These are phyloP conservation scores for Pantherophis guttatus DNA, from an alignment of 2,113 vertebrate genomes.

Conservation along the genomic window DNA sequence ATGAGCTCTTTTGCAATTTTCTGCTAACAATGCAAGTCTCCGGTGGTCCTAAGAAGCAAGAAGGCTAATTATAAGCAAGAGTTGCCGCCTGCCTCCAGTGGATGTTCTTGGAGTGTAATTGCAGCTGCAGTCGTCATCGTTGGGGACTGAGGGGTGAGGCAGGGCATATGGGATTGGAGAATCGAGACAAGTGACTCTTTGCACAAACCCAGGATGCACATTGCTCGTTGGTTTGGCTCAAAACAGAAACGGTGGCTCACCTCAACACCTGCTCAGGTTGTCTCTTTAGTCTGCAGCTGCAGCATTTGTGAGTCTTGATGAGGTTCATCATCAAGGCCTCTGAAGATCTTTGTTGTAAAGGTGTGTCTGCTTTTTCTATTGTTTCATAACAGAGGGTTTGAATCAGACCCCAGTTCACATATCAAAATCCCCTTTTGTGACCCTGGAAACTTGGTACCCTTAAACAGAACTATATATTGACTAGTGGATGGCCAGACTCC, in stretches of 20 bases:
- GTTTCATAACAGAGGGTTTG: background rate
- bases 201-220: background rate
- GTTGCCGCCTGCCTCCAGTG: background rate
- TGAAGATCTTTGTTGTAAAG: background rate
- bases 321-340: background rate
- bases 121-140: background rate
- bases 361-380: background rate
- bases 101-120: constrained; percentile 10
- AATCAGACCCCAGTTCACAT: background rate
- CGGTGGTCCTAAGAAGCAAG: fast-evolving
- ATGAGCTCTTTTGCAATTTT: constrained; percentile 81
- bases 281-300: constrained; percentile 7
- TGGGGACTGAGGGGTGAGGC: background rate
- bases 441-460: background rate
- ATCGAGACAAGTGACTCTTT: background rate
- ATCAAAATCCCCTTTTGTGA: background rate
- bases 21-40: constrained; percentile 62
- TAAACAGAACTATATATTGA: constrained; percentile 9
- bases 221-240: background rate
- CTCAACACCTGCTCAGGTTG: constrained; percentile 13
- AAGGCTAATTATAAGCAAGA: constrained; percentile 1
- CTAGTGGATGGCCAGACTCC: background rate
- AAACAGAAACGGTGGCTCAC: background rate
- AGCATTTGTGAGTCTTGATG: background rate
- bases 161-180: background rate